Evolutionary conservation across 1,140 invertebrate genomes (phyloP).

Genomic region (Physella acuta): DNA sequence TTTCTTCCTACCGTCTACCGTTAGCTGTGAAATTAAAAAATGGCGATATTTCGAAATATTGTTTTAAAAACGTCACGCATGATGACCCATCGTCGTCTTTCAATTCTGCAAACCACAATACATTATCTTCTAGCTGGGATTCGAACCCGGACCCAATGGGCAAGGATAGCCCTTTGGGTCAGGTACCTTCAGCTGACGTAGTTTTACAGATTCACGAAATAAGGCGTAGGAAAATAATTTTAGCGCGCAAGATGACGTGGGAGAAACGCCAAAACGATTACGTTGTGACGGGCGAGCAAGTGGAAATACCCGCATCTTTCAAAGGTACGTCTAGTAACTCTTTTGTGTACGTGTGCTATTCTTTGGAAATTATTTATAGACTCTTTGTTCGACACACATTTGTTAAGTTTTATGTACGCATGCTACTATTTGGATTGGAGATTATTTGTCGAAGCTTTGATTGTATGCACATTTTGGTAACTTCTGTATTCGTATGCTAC

Average conservation of each 20-base stretch:
- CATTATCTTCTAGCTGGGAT: background rate
- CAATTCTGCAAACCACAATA: background rate
- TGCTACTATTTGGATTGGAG: too few species aligned
- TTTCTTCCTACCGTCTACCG: slow-evolving; percentile 25
- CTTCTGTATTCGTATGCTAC: too few species aligned
- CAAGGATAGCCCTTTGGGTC: background rate
- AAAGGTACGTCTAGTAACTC: too few species aligned
- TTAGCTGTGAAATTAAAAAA: slow-evolving; percentile 25
- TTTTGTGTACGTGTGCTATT: too few species aligned
- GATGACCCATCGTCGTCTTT: background rate
- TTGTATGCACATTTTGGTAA: too few species aligned
- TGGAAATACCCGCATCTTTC: slow-evolving; percentile 37
- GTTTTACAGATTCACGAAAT: slow-evolving; percentile 35
- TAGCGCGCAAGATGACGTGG: slow-evolving; percentile 40
- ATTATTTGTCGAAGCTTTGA: too few species aligned
- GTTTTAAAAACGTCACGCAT: background rate
- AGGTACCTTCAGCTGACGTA: background rate
- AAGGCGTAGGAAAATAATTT: slow-evolving; percentile 34
- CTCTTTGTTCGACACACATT: too few species aligned
- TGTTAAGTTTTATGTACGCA: too few species aligned
- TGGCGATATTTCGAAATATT: slow-evolving; percentile 29
- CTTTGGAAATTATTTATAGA: too few species aligned
- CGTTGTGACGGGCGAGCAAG: slow-evolving; percentile 33
- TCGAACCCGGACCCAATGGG: background rate
- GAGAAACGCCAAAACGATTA: slow-evolving; percentile 41